A percentile compares a stretch with the other conserved stretches of the same genome.
These are phyloP conservation scores for Macaca nemestrina DNA, from an alignment of 2,113 vertebrate species.

Conservation along the genomic window DNA sequence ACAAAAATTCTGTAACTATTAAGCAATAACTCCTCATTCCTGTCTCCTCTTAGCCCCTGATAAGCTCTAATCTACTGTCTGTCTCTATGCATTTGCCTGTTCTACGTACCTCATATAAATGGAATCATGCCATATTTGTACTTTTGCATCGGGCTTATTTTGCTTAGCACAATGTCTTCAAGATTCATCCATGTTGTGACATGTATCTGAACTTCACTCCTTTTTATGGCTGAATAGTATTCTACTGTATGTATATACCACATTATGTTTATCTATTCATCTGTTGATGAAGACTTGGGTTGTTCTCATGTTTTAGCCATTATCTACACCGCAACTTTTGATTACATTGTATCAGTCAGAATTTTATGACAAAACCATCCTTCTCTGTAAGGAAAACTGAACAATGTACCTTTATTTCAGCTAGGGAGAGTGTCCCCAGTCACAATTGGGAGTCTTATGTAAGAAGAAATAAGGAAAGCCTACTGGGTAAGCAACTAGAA, in stretches of 20 bases:
- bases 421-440: neutral
- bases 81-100: neutral
- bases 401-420: neutral
- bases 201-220: neutral
- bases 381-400: neutral
- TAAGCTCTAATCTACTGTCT: neutral
- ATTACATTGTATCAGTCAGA: neutral
- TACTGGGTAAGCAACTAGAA: neutral
- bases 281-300: neutral
- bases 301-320: neutral
- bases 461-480: neutral
- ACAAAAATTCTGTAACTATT: neutral
- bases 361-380: neutral
- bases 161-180: neutral
- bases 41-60: neutral
- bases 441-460: neutral
- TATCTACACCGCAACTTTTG: neutral
- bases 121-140: neutral
- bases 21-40: neutral
- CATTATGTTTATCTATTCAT: neutral
- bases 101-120: neutral
- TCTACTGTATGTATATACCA: neutral
- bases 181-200: neutral
- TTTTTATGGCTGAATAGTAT: neutral
- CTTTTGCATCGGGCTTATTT: neutral